Evolutionary conservation across 2,888 invertebrate genomes (phyloP).

Genomic region (Leptogaster cylindrica): DNA sequence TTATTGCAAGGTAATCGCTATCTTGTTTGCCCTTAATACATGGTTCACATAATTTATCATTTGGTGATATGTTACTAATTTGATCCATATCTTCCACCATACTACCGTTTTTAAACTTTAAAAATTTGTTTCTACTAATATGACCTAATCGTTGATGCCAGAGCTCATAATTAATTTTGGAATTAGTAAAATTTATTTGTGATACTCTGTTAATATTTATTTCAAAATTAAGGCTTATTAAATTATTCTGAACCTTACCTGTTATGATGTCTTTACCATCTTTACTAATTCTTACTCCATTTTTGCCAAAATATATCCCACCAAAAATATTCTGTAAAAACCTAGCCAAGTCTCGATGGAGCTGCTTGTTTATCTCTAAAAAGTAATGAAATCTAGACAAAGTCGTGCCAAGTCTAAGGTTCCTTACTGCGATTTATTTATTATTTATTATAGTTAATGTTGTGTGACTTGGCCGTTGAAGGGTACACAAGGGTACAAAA

Average conservation of each 20-base stretch:
- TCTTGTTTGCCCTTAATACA: constrained; percentile 56
- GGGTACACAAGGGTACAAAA: no score
- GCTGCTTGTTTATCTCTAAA: no score
- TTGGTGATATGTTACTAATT: constrained; percentile 41
- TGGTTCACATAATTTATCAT: constrained; percentile 53
- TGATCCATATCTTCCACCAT: constrained; percentile 46
- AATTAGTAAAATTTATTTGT: no score
- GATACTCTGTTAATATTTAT: no score
- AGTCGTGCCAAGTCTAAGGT: no score
- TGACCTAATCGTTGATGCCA: constrained; percentile 49
- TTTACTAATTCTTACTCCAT: constrained; percentile 43
- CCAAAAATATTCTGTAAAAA: no score
- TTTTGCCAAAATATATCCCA: background rate
- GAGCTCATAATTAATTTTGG: constrained; percentile 47
- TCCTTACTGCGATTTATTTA: no score
- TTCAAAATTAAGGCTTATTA: background rate
- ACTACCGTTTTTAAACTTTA: constrained; percentile 47
- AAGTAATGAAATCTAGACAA: no score
- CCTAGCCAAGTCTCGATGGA: no score
- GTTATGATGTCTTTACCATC: constrained; percentile 19
- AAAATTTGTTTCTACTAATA: constrained; percentile 47
- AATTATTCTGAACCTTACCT: background rate
- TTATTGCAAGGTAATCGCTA: constrained; percentile 54
- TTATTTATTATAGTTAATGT: no score
- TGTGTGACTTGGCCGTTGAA: no score